Evolutionary conservation across 2,113 vertebrate genomes (phyloP).

Genomic region (Alexandromys fortis): DNA sequence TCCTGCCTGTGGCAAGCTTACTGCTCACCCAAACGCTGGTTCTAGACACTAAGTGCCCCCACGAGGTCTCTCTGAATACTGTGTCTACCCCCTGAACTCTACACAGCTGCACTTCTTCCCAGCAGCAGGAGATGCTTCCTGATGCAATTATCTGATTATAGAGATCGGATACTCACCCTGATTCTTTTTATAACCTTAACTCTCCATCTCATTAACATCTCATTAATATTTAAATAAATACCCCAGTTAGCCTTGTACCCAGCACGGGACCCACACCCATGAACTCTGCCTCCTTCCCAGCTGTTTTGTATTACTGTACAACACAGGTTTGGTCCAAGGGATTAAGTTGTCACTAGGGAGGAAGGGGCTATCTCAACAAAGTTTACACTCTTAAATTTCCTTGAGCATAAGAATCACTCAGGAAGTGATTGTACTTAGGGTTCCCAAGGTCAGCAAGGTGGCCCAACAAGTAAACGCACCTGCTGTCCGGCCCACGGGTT

Average conservation of each 20-base stretch:
- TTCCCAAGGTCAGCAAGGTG: not conserved
- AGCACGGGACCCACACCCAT: no score
- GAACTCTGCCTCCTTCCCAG: not conserved
- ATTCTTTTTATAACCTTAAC: not conserved
- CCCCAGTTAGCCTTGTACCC: not conserved
- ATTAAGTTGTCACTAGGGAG: not conserved
- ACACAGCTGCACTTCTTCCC: not conserved
- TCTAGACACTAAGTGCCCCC: not conserved
- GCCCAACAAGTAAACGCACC: not conserved
- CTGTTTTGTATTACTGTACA: not conserved
- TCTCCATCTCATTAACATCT: not conserved
- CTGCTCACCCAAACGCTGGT: not conserved
- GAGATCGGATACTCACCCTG: not conserved
- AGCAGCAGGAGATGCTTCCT: not conserved
- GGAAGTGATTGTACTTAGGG: not conserved
- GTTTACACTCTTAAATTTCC: not conserved
- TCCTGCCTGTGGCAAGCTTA: fast-evolving
- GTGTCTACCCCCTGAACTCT: not conserved
- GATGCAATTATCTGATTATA: not conserved
- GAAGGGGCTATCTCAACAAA: not conserved
- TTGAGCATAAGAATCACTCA: not conserved
- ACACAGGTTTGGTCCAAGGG: not conserved
- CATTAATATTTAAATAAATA: not conserved
- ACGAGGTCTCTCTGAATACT: not conserved
- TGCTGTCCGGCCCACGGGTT: not conserved